These are phyloP conservation scores for Serilophus lunatus DNA, from an alignment of 2,113 vertebrate species.

Conservation along the genomic window DNA sequence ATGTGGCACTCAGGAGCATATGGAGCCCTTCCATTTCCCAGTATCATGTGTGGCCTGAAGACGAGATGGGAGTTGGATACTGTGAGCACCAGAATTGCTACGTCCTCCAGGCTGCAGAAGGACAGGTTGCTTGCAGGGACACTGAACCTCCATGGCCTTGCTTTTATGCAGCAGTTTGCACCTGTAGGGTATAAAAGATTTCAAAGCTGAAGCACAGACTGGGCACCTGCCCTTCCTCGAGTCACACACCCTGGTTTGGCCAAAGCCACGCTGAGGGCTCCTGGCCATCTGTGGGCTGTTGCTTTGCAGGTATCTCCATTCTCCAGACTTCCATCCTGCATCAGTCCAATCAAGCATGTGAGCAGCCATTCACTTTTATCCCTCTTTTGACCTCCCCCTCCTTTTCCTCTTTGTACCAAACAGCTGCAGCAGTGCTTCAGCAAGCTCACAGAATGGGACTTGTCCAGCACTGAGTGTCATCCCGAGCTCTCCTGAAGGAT, in stretches of 20 bases:
- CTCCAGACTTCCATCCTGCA: neutral
- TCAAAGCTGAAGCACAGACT: neutral
- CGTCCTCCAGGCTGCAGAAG: neutral
- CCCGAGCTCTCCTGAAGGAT: rapidly evolving
- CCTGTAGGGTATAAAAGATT: neutral
- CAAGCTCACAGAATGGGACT: neutral
- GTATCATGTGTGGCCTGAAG: rapidly evolving
- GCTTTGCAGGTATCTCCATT: neutral
- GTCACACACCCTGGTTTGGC: neutral
- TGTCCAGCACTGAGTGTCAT: rapidly evolving
- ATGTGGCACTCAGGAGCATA: neutral
- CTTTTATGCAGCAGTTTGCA: neutral
- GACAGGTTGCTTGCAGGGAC: neutral
- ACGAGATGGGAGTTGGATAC: neutral
- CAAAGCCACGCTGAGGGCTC: neutral
- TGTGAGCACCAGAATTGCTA: neutral
- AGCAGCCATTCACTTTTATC: neutral
- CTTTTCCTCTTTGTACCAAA: neutral
- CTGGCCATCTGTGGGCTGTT: neutral
- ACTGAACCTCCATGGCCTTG: neutral
- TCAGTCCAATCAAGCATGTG: rapidly evolving
- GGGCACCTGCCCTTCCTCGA: neutral
- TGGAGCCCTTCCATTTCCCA: neutral
- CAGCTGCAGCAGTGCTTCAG: neutral
- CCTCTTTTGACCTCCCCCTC: neutral